Conservation (phyloP, 2,888 invertebrate species). For the Hirtodrosophila trivittata region DNA sequence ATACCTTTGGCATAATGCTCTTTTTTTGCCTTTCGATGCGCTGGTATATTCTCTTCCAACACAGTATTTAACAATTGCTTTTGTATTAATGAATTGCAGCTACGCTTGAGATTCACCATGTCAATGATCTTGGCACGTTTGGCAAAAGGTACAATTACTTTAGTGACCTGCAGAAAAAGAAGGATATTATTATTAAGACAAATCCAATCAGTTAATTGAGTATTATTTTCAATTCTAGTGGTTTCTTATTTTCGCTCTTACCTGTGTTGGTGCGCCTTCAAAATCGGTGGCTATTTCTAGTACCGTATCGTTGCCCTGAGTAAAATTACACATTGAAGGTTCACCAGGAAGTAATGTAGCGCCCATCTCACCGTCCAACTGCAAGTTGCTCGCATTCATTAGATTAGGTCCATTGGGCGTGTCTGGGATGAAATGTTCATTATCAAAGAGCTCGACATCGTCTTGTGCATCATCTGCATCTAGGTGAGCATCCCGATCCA, state of each 20-base stretch:
- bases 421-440: constrained; percentile 54
- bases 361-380: neutral
- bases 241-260: too few species aligned
- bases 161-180: constrained; percentile 79
- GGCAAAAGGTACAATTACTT: constrained; percentile 91
- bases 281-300: constrained; percentile 85
- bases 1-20: constrained; percentile 83
- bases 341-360: constrained; percentile 9
- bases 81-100: constrained; percentile 88
- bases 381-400: constrained; percentile 28
- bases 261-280: constrained; percentile 87
- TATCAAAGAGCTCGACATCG: constrained; percentile 65
- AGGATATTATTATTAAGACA: constrained; percentile 1
- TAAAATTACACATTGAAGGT: constrained; percentile 4
- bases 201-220: too few species aligned
- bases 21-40: constrained; percentile 52
- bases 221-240: too few species aligned
- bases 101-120: constrained; percentile 92
- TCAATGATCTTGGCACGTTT: constrained; percentile 93
- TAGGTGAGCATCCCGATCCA: constrained; percentile 65
- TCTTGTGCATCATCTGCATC: constrained; percentile 36
- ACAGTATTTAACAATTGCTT: constrained; percentile 64
- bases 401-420: constrained; percentile 17
- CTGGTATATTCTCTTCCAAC: constrained; percentile 52
- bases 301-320: constrained; percentile 69